A percentile compares a stretch with the other conserved stretches of the same genome.
These are phyloP conservation scores for Polydrusus pterygomalis DNA, from an alignment of 2,888 invertebrate genomes.

Conservation along the genomic window DNA sequence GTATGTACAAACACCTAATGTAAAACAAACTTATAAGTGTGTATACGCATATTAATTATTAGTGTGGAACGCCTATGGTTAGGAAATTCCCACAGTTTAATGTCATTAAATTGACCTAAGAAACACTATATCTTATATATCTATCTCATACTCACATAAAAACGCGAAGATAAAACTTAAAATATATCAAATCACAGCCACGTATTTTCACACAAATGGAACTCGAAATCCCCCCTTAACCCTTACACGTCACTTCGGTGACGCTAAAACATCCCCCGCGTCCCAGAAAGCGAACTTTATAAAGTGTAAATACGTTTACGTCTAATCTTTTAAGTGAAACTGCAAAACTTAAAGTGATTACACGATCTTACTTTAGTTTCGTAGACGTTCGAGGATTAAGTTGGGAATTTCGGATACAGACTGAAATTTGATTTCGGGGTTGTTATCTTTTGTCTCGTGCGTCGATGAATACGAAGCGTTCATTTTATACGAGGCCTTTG, in stretches of 20 bases:
- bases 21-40: too few species aligned
- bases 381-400: slow-evolving; percentile 31
- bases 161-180: too few species aligned
- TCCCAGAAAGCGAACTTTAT: slow-evolving; percentile 45
- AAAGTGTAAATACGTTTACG: slow-evolving; percentile 55
- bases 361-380: slow-evolving; percentile 41
- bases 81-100: too few species aligned
- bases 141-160: too few species aligned
- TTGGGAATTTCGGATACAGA: slow-evolving; percentile 26
- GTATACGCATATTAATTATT: too few species aligned
- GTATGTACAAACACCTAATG: too few species aligned
- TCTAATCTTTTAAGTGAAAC: slow-evolving; percentile 54
- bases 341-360: slow-evolving; percentile 34
- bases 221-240: too few species aligned
- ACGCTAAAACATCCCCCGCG: slow-evolving; percentile 31
- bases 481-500: background rate
- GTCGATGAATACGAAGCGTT: background rate
- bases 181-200: too few species aligned
- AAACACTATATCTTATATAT: too few species aligned
- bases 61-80: too few species aligned
- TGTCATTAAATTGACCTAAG: too few species aligned
- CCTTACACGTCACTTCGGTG: slow-evolving; percentile 22
- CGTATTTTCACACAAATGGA: too few species aligned
- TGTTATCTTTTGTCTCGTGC: slow-evolving; percentile 27
- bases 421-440: slow-evolving; percentile 36